A percentile compares a stretch with the other conserved stretches of the same genome.
phyloP scores from a whole-genome alignment of 1,140 invertebrate genomes.

The Melitaea cinxia region DNA sequence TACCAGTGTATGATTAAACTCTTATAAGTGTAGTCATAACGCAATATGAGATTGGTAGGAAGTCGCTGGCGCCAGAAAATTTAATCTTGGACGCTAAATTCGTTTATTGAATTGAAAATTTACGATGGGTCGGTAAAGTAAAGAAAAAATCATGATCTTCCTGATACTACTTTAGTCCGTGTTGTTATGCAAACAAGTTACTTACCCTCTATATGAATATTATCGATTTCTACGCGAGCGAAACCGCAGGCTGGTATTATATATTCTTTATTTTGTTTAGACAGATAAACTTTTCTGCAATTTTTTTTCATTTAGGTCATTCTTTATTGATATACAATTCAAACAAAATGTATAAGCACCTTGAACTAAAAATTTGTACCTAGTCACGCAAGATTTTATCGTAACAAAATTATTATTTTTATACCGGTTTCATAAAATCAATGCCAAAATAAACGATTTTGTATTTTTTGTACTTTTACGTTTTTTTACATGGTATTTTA shows the following conservation, averaged over 20 bases:
- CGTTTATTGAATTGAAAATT: slow-evolving; percentile 11
- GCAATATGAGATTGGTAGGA: slow-evolving; percentile 22
- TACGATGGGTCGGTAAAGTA: not conserved
- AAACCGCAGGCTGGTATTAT: no score
- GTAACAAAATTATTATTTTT: slow-evolving; percentile 22
- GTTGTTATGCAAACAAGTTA: no score
- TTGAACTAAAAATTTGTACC: slow-evolving; percentile 32
- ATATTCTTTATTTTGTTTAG: not conserved
- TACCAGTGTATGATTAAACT: no score
- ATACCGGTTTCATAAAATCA: not conserved
- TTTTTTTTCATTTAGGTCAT: slow-evolving; percentile 4
- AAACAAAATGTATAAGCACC: slow-evolving; percentile 21
- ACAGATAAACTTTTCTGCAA: not conserved
- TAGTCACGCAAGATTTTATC: slow-evolving; percentile 29
- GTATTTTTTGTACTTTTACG: no score
- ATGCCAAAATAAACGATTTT: no score
- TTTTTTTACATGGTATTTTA: no score
- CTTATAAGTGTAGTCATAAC: not conserved
- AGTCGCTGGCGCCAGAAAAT: slow-evolving; percentile 28
- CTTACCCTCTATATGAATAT: no score
- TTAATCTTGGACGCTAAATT: slow-evolving; percentile 22
- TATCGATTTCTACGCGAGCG: no score
- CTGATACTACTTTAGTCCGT: no score
- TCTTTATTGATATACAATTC: slow-evolving; percentile 15
- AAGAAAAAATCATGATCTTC: no score